Evolutionary conservation across 2,888 invertebrate species (phyloP), one percentile per base, ranked within the genome.

Genomic region (Syrista parreyssii): DNA sequence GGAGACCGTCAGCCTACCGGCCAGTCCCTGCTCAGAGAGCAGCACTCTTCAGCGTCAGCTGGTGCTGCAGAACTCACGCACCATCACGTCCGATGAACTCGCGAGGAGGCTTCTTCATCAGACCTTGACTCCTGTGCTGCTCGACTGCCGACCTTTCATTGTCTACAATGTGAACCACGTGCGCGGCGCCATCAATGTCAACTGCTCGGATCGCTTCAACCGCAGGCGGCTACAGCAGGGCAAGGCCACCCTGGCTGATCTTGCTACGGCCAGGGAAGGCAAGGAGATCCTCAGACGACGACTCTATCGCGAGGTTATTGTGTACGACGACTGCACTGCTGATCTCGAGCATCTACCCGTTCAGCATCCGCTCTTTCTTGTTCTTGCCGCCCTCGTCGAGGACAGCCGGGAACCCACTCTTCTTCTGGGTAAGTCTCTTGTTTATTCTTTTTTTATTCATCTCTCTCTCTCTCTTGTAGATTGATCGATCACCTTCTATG

Each of bases 81-180:
- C 92, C 12, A 88, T 94, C 79, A 92, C 92, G 79, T 88, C 93
- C 11, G 93, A 93, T 84, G 93, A 92, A 72, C 91, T 94, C 75
- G 93, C 92, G 23, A 85, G 91, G 30, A 92, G 92, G 82, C 89
- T 94, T 80, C 76, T 79, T 1, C 68, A 76, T 23, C 71, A 34
- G 31, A 30, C 12, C 32, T 34, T 32, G 23, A 4, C 76, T 3
- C 78, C 84, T 0, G 91, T 95, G 30, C 89, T 95, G 11, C 89
- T 95, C 76, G 95, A 95, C 88, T 95, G 95, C 88, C 93, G 95
- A 73, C 94, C 95, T 2, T 95, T 95, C 89, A 93, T 95, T 82
- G 93, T 94, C 79, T 95, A 94, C 92, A 95, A 95, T 89, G 92
- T 94, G 82, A 94, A 94, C 88, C 96, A 96, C 91, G 94, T 96